Evolutionary conservation across 2,888 invertebrate genomes (phyloP).

Genomic region (Stramonita haemastoma): DNA sequence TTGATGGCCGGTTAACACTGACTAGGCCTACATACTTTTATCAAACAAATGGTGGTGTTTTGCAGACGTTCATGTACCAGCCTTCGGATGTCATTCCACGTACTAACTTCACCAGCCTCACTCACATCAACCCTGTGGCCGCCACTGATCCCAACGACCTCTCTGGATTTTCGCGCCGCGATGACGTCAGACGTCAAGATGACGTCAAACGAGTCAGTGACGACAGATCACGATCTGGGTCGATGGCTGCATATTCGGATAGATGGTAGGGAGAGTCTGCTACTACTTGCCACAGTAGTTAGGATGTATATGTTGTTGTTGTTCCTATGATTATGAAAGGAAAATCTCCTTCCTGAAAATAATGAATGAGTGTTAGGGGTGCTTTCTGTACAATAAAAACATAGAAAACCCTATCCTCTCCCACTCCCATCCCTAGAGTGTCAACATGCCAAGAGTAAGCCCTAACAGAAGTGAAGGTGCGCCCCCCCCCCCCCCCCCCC

Average conservation of each 20-base stretch:
- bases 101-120: neutral
- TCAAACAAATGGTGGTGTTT: neutral
- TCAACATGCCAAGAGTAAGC: no score
- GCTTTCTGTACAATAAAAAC: no score
- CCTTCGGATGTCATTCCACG: neutral
- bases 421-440: no score
- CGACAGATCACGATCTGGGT: neutral
- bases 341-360: no score
- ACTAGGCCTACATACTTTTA: no score
- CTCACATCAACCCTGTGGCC: neutral
- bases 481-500: no score
- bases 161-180: constrained; percentile 7
- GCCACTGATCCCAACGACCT: neutral
- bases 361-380: no score
- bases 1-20: no score
- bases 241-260: neutral
- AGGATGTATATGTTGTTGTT: no score
- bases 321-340: no score
- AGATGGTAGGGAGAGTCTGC: neutral
- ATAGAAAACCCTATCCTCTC: no score
- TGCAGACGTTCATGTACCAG: constrained; percentile 30
- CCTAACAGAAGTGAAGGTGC: no score
- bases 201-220: neutral
- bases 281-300: neutral
- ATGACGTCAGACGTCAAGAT: constrained; percentile 12